Evolutionary conservation across 1,140 invertebrate genomes (phyloP), one percentile per base, ranked within the genome.

Genomic region (Drosophila quadrilineata): DNA sequence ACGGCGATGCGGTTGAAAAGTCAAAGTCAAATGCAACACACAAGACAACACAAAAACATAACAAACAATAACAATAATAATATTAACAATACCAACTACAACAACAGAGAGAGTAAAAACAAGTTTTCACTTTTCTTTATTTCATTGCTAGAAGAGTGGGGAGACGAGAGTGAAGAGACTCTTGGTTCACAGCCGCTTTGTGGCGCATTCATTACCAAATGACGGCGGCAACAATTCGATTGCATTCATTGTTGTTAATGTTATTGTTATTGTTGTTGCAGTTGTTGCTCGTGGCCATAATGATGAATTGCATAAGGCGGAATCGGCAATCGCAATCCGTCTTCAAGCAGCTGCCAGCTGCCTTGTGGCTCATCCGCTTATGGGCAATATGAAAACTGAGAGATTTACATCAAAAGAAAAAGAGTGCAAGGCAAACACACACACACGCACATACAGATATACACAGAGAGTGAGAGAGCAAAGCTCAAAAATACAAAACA

Each of bases 21-120:
- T 84, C 79, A 84, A 84, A 84, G 79, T 84, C 79, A 84, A 85
- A 76, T 84, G 50, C 74, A 79, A 85, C 65, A 77, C 64, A 77
- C 46, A 38, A 29, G 56, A 64, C 54, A 70, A 65, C 24, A 10
- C n/a, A n/a, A n/a, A n/a, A n/a, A n/a, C n/a, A n/a, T n/a, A n/a
- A 19, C 22, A 22, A 64, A 68, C 54, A 68, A 24, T 46, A 62
- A 19, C 31, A 36, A 22, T 24, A 50, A 33, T 14, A 54, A 33
- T 16, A 54, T 31, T 33, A 69, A 19, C 50, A 62, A 17, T 21
- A 33, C 26, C 28, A 59, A 24, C 16, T 41, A 24, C 6, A 59
- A 29, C 28, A 21, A 58, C 21, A 56, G 33, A 58, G 58, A 82
- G 70, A 82, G 72, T 35, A 56, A 84, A 76, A 84, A 84, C 77